Evolutionary conservation across 2,888 invertebrate species (phyloP), one percentile per base, ranked within the genome.

Genomic region (Ecdyonurus torrentis): DNA sequence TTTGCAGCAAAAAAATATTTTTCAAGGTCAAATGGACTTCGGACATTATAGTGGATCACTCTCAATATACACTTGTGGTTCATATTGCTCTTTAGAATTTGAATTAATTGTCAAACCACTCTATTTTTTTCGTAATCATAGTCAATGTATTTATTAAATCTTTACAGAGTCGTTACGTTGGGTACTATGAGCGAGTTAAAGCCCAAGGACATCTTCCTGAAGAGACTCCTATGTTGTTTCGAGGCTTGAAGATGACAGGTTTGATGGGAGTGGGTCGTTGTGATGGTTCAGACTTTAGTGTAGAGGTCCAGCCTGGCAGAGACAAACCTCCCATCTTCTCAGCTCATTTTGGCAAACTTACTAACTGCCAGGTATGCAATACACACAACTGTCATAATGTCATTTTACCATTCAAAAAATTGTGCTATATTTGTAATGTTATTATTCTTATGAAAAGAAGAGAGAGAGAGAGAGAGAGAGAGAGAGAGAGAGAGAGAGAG

Each of bases 111-210:
- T 10, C 7, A 20, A 58, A 2, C 1, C 20, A 19, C 15, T 24
- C 5, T 23, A 23, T 61, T 19, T 65, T n/a, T n/a, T n/a, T n/a
- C n/a, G n/a, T n/a, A n/a, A n/a, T n/a, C 10, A 23, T 53, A n/a
- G 23, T 24, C 24, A 50, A 52, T 64, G 5, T 52, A 2, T 25
- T 23, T 3, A 23, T 18, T 10, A 2, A 22, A 50, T 52, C 52
- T 52, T 60, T 62, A 18, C 70, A 78, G 76, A 76, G 75, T 69
- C 74, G 78, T 3, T 78, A 76, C 70, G 78, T 78, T 20, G 74
- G 74, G 1, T 78, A 78, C 69, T 78, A 73, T 70, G 76, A 77
- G 67, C 70, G 69, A 64, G 37, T 37, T 5, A 37, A 37, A 15
- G 37, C 37, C 5, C 5, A 15, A 61, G 71, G 74, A 23, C 64